Base-by-base conservation (phyloP, 1,140 invertebrate species). In the Drosophila sechellia region DNA sequence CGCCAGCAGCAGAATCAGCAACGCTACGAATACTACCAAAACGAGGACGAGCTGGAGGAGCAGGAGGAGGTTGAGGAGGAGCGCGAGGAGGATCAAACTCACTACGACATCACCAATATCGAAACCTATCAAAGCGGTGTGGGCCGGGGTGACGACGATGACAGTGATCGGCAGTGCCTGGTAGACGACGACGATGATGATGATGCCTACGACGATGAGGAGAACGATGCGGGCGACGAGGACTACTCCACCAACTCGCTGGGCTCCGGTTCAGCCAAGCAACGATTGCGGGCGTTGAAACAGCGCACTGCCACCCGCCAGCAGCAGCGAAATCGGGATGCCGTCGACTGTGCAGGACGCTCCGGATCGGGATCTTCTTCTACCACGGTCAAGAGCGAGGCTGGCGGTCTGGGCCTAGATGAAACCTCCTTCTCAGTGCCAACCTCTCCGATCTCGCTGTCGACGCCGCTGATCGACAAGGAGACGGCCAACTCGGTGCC, bases 401-500 rank as follows among this genome's bases (percentile, higher is more conserved):
- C 75, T 13, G 48, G 57, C 0, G 43, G 72, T 6, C 42, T 74
- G 40, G 77, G 68, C 50, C 86, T 83, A 50, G 89, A 92, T 45
- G 91, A 92, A 40, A 91, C 90, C n/a, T 91, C 90, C 45, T 92
- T 91, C 54, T 92, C 91, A 49, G 91, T 92, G 63, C 91, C 91
- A 74, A 92, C 91, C 12, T 92, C 91, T 11, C 91, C 91, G 15
- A 92, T 91, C 22, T 92, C 91, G 13, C 60, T 92, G 34, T 92
- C 91, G 4, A 84, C 90, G 15, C 90, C 91, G 0, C 70, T 92
- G 8, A 79, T 92, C 8, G 90, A 92, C 48, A 92, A 91, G 60
- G 90, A 92, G 56, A 86, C 73, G 15, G 89, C 86, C 80, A 96
- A 96, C 84, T 97, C 96, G 10, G 95, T 97, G 81, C 96, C 96